Evolutionary conservation across 1,140 invertebrate species (phyloP).

Genomic region (Bactericera cockerelli): DNA sequence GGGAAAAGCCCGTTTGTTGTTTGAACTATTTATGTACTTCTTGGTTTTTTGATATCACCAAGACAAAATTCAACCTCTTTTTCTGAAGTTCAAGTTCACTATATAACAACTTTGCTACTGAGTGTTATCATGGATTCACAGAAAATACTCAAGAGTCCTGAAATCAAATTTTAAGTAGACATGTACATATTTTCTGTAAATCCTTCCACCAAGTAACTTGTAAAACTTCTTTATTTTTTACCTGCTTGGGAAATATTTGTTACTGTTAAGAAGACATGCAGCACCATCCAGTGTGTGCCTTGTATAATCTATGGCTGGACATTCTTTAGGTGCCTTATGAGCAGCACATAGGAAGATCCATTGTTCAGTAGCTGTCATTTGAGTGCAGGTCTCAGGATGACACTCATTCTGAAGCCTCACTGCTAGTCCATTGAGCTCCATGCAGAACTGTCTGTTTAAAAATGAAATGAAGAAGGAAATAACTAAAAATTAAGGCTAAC

Average conservation of each 20-base stretch:
- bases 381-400: conserved; percentile 88
- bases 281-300: conserved; percentile 98
- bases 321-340: conserved; percentile 99
- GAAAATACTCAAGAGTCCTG: too few relatives aligned
- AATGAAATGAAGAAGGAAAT: conserved; percentile 27
- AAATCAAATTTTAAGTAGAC: too few relatives aligned
- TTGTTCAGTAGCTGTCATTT: conserved; percentile 99
- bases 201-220: too few relatives aligned
- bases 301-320: conserved; percentile 98
- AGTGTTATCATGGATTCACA: too few relatives aligned
- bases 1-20: too few relatives aligned
- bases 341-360: conserved; percentile 99
- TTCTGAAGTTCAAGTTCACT: too few relatives aligned
- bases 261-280: conserved; percentile 94
- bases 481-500: too few relatives aligned
- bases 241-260: conserved; percentile 99
- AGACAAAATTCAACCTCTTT: too few relatives aligned
- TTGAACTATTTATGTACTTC: too few relatives aligned
- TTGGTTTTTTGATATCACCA: too few relatives aligned
- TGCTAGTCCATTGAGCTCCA: conserved; percentile 95
- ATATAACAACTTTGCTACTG: too few relatives aligned
- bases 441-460: conserved; percentile 96
- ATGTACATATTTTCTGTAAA: too few relatives aligned
- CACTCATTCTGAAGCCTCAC: conserved; percentile 88
- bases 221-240: conserved; percentile 26